Conservation (phyloP, 2,888 invertebrate genomes). For the Sminthurides aquaticus region DNA sequence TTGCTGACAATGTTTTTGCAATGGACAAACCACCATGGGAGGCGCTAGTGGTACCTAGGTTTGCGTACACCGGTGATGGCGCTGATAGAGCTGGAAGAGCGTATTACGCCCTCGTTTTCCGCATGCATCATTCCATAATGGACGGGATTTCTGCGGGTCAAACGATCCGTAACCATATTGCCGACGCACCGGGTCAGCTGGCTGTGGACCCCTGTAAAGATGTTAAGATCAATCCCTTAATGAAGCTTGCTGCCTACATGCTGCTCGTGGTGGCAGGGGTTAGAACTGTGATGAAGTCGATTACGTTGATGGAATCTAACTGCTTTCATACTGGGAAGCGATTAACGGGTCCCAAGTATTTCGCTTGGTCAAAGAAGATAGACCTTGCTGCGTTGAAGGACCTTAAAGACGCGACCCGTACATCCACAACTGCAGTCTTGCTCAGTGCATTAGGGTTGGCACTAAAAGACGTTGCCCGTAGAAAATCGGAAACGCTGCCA, state of each 20-base stretch:
- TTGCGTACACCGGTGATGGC: conserved; percentile 22
- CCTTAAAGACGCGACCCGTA: conserved; percentile 34
- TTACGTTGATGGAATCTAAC: conserved; percentile 37
- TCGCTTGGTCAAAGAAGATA: conserved; percentile 36
- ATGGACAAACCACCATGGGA: conserved; percentile 40
- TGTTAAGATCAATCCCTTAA: conserved; percentile 14
- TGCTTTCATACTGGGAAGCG: conserved; percentile 37
- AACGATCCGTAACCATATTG: conserved; percentile 32
- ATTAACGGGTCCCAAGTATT: conserved; percentile 37
- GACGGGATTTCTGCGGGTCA: conserved; percentile 39
- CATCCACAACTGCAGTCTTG: conserved; percentile 28
- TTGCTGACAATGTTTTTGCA: conserved; percentile 31
- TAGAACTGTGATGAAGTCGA: conserved; percentile 30
- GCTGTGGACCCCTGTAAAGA: conserved; percentile 33
- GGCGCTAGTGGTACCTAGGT: conserved; percentile 35
- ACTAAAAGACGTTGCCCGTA: conserved; percentile 32
- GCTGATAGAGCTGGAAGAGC: background rate
- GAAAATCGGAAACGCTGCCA: conserved; percentile 31
- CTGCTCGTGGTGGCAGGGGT: conserved; percentile 33
- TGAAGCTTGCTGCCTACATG: conserved; percentile 27
- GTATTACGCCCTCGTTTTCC: conserved; percentile 35
- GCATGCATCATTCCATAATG: conserved; percentile 39
- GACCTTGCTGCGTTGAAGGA: conserved; percentile 29
- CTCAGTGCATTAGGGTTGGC: conserved; percentile 28
- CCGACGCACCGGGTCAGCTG: conserved; percentile 27